Evolutionary conservation across 2,797 vertebrate genomes (phyloP).

Genomic region (Cygnus olor): DNA sequence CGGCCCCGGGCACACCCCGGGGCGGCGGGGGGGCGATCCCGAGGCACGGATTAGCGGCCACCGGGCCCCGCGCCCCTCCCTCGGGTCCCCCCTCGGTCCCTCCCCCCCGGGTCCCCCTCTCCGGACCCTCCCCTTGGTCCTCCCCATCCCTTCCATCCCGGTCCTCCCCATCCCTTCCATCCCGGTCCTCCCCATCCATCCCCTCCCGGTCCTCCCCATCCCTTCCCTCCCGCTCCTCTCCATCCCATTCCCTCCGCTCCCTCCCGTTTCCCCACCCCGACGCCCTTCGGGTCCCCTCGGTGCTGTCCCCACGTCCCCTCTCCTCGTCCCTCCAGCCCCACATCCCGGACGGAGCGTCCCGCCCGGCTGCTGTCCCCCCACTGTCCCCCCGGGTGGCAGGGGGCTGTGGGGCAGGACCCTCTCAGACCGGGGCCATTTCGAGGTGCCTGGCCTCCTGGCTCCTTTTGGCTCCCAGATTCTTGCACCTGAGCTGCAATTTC

Average conservation of each 20-base stretch:
- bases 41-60: constrained; percentile 18
- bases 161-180: too few relatives aligned
- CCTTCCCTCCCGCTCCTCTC: too few relatives aligned
- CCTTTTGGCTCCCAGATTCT: constrained; percentile 62
- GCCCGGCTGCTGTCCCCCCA: fast-evolving
- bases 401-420: neutral
- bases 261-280: neutral
- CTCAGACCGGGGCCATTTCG: neutral
- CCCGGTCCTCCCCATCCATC: too few relatives aligned
- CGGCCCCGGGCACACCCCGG: constrained; percentile 10
- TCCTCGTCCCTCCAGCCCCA: neutral
- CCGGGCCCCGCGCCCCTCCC: neutral
- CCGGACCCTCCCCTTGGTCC: neutral
- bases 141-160: too few relatives aligned
- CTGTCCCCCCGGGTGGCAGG: fast-evolving
- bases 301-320: neutral
- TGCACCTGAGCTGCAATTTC: constrained; percentile 73
- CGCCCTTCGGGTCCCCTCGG: neutral
- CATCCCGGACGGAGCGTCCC: neutral
- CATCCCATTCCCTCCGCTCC: neutral
- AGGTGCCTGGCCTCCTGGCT: neutral
- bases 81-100: neutral
- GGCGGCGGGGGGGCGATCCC: neutral
- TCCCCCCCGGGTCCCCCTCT: neutral
- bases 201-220: neutral